These are phyloP conservation scores for Bimastos eiseni DNA, from an alignment of 2,888 invertebrate species.

Conservation along the genomic window DNA sequence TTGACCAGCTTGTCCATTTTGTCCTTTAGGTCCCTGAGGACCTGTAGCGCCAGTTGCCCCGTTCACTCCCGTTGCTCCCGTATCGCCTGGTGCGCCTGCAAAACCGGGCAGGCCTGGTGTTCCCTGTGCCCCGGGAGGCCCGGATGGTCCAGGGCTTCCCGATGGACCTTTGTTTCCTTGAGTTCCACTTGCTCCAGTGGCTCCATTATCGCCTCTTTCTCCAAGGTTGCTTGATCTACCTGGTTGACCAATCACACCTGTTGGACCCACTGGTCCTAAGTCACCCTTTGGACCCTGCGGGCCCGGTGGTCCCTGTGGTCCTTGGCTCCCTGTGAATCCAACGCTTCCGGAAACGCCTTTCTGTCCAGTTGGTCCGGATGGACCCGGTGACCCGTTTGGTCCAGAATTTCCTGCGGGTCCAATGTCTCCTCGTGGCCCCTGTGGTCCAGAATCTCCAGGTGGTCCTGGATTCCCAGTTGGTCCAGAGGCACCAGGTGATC, in stretches of 20 bases:
- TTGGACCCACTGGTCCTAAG: constrained; percentile 18
- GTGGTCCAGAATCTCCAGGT: constrained; percentile 37
- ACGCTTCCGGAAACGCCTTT: neutral
- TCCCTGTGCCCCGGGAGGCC: constrained; percentile 26
- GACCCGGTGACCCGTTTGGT: constrained; percentile 34
- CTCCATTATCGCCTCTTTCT: constrained; percentile 25
- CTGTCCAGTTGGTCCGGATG: constrained; percentile 35
- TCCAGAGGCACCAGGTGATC: constrained; percentile 16
- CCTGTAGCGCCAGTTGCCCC: constrained; percentile 31
- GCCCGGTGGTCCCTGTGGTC: constrained; percentile 14
- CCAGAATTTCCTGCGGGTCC: constrained; percentile 33
- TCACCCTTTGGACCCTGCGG: constrained; percentile 32
- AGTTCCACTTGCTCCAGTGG: neutral
- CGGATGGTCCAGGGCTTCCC: constrained; percentile 17
- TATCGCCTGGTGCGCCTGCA: constrained; percentile 26
- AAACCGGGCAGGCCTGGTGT: constrained; percentile 31
- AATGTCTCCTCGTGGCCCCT: constrained; percentile 29
- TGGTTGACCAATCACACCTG: constrained; percentile 19
- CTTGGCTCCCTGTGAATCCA: constrained; percentile 19
- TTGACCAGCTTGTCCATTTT: constrained; percentile 18
- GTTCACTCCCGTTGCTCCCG: constrained; percentile 27
- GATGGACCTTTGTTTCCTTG: constrained; percentile 19
- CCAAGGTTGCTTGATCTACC: constrained; percentile 27
- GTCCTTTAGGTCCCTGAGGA: constrained; percentile 30
- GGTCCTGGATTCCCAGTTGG: constrained; percentile 38